These are phyloP conservation scores for Chloroceryle aenea DNA, from an alignment of 2,113 vertebrate species.

Conservation along the genomic window DNA sequence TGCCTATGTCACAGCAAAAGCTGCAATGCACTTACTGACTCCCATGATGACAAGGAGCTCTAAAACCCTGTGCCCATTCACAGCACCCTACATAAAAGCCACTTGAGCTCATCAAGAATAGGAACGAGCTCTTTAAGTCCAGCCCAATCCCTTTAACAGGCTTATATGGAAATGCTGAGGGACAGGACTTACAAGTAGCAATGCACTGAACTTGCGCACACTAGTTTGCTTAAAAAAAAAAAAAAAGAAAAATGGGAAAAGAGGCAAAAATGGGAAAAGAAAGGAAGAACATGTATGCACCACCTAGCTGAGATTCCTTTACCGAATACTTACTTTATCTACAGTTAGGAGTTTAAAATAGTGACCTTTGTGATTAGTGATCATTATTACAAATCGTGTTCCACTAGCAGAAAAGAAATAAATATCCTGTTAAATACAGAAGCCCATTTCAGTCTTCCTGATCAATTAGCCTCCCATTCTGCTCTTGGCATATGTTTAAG, in stretches of 20 bases:
- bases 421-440: not conserved
- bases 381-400: not conserved
- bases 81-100: not conserved
- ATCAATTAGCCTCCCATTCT: slow-evolving; percentile 3
- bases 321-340: not conserved
- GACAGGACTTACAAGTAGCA: not conserved
- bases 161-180: slow-evolving; percentile 31
- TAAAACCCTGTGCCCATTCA: not conserved
- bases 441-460: not conserved
- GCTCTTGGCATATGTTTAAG: not conserved
- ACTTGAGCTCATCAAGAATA: slow-evolving; percentile 37
- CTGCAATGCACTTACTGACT: not conserved
- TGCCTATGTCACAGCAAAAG: not conserved
- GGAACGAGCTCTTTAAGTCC: slow-evolving; percentile 5
- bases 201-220: not conserved
- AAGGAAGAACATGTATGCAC: not conserved
- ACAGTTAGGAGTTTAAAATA: not conserved
- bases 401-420: not conserved
- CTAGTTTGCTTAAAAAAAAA: too few relatives aligned
- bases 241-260: too few relatives aligned
- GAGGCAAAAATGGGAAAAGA: not conserved
- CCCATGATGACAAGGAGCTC: not conserved
- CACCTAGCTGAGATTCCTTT: not conserved
- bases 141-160: slow-evolving; percentile 48
- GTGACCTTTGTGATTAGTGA: not conserved